Conservation (phyloP, 1,140 invertebrate genomes). For the Papilio machaon region DNA sequence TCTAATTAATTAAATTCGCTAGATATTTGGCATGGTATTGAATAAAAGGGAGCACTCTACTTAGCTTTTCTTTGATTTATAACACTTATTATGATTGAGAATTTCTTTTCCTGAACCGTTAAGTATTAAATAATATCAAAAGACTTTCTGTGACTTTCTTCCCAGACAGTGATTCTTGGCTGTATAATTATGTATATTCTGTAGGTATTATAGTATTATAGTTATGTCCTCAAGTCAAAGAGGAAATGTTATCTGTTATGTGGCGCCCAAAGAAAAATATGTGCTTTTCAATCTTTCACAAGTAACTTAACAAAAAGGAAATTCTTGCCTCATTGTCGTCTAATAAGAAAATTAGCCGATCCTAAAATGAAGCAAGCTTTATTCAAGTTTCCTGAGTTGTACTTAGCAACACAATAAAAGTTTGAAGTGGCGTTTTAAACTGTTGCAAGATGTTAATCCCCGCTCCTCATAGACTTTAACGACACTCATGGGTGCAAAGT, state of each 20-base stretch:
- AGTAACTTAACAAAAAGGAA: not conserved
- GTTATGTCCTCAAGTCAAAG: no score
- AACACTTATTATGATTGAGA: not conserved
- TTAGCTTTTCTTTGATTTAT: not conserved
- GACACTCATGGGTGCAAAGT: constrained; percentile 3
- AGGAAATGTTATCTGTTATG: no score
- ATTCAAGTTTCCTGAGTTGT: not conserved
- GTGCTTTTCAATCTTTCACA: no score
- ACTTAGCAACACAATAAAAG: constrained; percentile 5
- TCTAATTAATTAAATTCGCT: not conserved
- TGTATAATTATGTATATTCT: not conserved
- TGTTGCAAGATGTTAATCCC: constrained; percentile 7
- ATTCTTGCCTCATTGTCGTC: not conserved
- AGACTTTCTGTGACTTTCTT: no score
- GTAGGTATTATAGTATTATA: no score
- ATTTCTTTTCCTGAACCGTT: not conserved
- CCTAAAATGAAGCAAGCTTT: not conserved
- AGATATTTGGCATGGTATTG: not conserved
- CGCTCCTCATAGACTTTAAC: constrained; percentile 3
- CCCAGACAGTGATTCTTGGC: not conserved
- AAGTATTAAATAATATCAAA: no score
- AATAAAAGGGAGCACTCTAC: not conserved
- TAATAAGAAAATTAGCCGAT: not conserved
- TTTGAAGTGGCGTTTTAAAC: constrained; percentile 5
- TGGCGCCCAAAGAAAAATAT: no score